phyloP scores from a whole-genome alignment of 2,797 vertebrate species.

The Neosalanx taihuensis region DNA sequence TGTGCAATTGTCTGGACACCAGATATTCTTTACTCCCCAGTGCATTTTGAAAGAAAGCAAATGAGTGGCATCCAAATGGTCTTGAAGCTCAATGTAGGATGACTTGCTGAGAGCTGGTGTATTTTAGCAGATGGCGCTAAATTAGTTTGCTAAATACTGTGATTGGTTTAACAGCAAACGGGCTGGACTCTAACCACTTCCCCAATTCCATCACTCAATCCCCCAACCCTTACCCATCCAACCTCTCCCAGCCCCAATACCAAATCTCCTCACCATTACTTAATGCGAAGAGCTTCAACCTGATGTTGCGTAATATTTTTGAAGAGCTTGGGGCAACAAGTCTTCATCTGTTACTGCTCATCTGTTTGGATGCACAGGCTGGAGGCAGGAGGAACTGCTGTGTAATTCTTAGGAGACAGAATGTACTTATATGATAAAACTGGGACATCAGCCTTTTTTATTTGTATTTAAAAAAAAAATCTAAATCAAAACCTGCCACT shows the following conservation, averaged over 20 bases:
- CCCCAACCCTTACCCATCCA: too few species aligned
- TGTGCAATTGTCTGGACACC: conserved; percentile 72
- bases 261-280: conserved; percentile 17
- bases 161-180: conserved; percentile 58
- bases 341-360: conserved; percentile 71
- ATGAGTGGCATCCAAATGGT: conserved; percentile 68
- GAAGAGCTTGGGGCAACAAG: conserved; percentile 60
- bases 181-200: conserved; percentile 31
- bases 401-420: conserved; percentile 34
- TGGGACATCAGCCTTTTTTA: conserved; percentile 51
- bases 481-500: conserved; percentile 29
- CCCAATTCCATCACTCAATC: conserved; percentile 40
- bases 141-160: conserved; percentile 73
- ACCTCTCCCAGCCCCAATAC: too few species aligned
- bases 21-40: conserved; percentile 67
- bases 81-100: conserved; percentile 66
- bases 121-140: conserved; percentile 68
- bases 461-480: not conserved
- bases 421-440: conserved; percentile 44
- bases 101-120: conserved; percentile 62
- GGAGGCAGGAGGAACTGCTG: conserved; percentile 52
- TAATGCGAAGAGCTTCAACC: conserved; percentile 53
- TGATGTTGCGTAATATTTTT: conserved; percentile 69
- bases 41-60: conserved; percentile 72
- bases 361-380: conserved; percentile 59